Base-by-base conservation (phyloP, 2,888 invertebrate species). In the Machimus atricapillus region DNA sequence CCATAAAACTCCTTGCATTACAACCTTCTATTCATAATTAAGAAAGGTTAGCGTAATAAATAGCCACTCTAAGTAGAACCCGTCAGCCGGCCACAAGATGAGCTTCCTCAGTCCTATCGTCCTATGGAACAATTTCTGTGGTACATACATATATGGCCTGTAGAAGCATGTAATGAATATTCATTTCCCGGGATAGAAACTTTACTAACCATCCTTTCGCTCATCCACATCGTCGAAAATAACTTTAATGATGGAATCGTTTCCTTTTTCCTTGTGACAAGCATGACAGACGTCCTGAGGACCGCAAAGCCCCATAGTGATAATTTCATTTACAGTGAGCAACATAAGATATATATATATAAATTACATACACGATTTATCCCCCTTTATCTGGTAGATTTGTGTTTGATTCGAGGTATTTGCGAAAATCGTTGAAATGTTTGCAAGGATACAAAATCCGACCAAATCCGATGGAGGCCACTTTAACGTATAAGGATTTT, bases 21-120 rank as follows among this genome's bases (percentile, higher is more conserved):
- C 23, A 78, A 23, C 40, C 78, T 78, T 78, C 43, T 78, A 78
- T 78, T 78, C 81, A 81, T 81, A 81, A 81, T 81, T 81, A 81
- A 81, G 52, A 43, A 81, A 81, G 81, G 81, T 52, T 52, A 56
- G 16, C 8, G 31, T 81, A 56, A 56, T 81, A 52, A 81, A 81
- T 81, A 31, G 81, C 34, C 31, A 27, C 56, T 27, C 40, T 76
- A 37, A 34, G 76, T 37, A 40, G 34, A 76, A 34, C 23, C 66
- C 66, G 23, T 23, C 66, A 66, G 23, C 12, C 27, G 27, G 27
- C 23, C 66, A 27, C 66, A 66, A 66, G 19, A 23, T 66, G 66
- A 66, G 66, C 23, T 23, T 27, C 27, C 66, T 66, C 27, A 66
- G 66, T 12, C 66, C 66, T 27, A 23, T 40, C 23, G 66, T 23